phyloP scores from a whole-genome alignment of 2,113 vertebrate genomes.

The Acanthisitta chloris region DNA sequence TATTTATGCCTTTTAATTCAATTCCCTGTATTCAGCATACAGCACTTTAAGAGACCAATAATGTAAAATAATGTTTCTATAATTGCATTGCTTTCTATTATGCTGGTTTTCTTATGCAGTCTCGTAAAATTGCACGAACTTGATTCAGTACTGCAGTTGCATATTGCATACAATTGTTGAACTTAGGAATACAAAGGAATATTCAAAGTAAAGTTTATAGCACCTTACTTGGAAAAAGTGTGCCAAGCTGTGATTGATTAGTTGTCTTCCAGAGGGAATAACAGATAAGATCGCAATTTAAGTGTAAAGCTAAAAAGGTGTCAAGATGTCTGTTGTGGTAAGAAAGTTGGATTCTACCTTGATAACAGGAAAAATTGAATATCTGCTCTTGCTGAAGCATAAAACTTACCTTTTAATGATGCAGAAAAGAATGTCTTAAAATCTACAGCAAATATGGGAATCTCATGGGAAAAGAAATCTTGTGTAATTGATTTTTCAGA shows the following conservation, averaged over 20 bases:
- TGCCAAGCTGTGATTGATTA: not conserved
- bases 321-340: not conserved
- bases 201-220: not conserved
- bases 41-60: slow-evolving; percentile 10
- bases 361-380: not conserved
- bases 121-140: not conserved
- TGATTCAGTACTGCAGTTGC: not conserved
- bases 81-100: slow-evolving; percentile 40
- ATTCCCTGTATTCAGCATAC: slow-evolving; percentile 17
- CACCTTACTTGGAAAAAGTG: not conserved
- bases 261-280: not conserved
- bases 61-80: slow-evolving; percentile 6
- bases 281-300: not conserved
- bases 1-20: slow-evolving; percentile 57
- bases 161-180: not conserved
- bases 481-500: not conserved
- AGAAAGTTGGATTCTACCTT: not conserved
- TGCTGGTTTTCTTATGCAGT: not conserved
- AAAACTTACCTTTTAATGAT: not conserved
- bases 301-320: not conserved
- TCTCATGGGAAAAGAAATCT: not conserved
- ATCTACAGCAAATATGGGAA: not conserved
- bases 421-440: not conserved
- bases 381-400: not conserved
- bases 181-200: not conserved